phyloP scores from a whole-genome alignment of 2,797 vertebrate genomes.

The Anomalospiza imberbis region DNA sequence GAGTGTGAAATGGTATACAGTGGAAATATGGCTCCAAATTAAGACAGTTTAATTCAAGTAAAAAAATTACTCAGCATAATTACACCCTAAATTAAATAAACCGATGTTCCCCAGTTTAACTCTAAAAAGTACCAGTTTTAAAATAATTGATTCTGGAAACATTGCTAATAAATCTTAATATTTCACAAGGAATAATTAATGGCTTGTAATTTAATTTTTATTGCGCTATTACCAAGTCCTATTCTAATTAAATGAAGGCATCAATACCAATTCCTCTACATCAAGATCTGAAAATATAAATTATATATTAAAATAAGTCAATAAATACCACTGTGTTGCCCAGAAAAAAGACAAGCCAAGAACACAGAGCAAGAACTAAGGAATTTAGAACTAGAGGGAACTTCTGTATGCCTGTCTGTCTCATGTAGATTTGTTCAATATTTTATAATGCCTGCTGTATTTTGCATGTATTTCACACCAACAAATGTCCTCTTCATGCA shows the following conservation, averaged over 20 bases:
- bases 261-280: slow-evolving; percentile 52
- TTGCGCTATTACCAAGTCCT: slow-evolving; percentile 48
- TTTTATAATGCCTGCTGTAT: background rate
- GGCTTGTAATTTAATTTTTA: slow-evolving; percentile 60
- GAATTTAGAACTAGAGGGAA: background rate
- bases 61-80: background rate
- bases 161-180: slow-evolving; percentile 59
- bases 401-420: background rate
- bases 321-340: slow-evolving; percentile 12
- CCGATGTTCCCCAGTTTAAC: slow-evolving; percentile 2
- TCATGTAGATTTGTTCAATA: background rate
- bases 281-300: slow-evolving; percentile 55
- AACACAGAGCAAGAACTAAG: background rate
- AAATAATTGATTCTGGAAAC: slow-evolving; percentile 53
- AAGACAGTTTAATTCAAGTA: background rate
- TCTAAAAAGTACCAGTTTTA: slow-evolving; percentile 46
- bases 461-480: slow-evolving; percentile 20
- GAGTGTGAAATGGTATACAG: background rate
- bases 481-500: background rate
- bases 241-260: slow-evolving; percentile 60
- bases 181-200: slow-evolving; percentile 59
- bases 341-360: background rate
- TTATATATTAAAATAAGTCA: slow-evolving; percentile 56
- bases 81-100: slow-evolving; percentile 28
- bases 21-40: background rate